phyloP scores from a whole-genome alignment of 2,888 invertebrate species.

The Ichneumon xanthorius region DNA sequence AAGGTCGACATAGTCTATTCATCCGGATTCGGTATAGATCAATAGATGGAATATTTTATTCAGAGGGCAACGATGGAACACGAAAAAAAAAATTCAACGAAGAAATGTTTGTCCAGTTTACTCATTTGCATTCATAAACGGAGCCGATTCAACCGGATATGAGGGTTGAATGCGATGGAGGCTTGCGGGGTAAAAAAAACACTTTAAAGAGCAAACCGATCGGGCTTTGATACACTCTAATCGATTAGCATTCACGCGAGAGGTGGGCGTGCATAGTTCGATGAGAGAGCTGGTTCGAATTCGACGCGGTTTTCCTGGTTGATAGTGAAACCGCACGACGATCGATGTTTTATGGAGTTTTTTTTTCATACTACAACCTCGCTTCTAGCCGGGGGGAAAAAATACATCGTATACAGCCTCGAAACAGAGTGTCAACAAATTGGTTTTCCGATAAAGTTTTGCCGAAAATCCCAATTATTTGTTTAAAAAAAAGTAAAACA shows the following conservation, averaged over 20 bases:
- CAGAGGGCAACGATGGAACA: conserved; percentile 19
- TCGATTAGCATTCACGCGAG: conserved; percentile 56
- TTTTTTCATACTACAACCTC: neutral
- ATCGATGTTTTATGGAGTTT: conserved; percentile 3
- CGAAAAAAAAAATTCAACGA: conserved; percentile 15
- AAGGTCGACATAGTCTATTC: neutral
- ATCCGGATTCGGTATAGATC: neutral
- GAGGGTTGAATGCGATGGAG: conserved; percentile 47
- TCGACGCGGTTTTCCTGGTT: neutral
- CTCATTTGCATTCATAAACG: conserved; percentile 62
- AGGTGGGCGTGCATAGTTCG: conserved; percentile 44
- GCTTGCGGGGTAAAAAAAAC: conserved; percentile 1
- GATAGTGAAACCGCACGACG: neutral
- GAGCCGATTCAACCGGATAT: conserved; percentile 45
- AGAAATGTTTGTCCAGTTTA: conserved; percentile 51
- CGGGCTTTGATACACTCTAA: conserved; percentile 61
- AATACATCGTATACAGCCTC: neutral
- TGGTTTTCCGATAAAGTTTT: neutral
- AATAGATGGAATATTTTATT: neutral
- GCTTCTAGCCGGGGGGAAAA: neutral
- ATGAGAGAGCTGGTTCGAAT: neutral
- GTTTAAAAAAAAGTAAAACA: neutral
- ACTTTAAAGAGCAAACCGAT: conserved; percentile 56
- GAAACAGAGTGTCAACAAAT: neutral
- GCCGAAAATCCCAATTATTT: neutral